Evolutionary conservation across 2,797 vertebrate genomes (phyloP), one percentile per base, ranked within the genome.

Genomic region (Coregonus suidteri): DNA sequence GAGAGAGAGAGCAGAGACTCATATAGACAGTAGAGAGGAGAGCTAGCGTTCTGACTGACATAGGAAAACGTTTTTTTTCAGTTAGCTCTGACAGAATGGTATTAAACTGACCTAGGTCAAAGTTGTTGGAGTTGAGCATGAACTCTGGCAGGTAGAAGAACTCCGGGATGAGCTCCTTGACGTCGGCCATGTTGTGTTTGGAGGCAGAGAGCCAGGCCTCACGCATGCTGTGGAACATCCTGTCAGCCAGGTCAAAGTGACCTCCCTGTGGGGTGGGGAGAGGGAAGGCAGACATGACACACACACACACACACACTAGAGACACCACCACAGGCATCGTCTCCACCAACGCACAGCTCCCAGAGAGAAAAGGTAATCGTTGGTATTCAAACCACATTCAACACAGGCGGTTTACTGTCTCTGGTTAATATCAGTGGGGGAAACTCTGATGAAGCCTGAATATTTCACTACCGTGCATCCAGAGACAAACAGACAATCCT

Each of bases 151-250:
- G 94, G 83, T 99, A 99, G 92, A 99, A 99, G 90, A 99, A 99
- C 90, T 99, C 98, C 0, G 98, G 98, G 88, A 99, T 98, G 74
- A 99, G 96, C 83, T 99, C 98, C 90, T 99, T 99, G 4, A 99
- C 98, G 0, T 99, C 98, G 1, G 98, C 98, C 98, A 99, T 99
- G 93, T 99, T 99, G 94, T 99, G 97, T 86, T 99, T 99, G 18
- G 98, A 97, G 0, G 98, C 98, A 0, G 98, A 99, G 62, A 95
- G 94, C 98, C 98, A 99, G 75, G 95, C 98, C 85, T 99, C 98
- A 0, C 98, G 95, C 0, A 99, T 95, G 0, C 98, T 99, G 95
- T 99, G 97, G 90, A 99, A 99, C 98, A 99, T 99, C 77, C 98
- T 89, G 92, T 99, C 98, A 0, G 98, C 98, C 91, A 99, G 92